phyloP scores from a whole-genome alignment of 2,113 vertebrate species.

The Hydrochoerus hydrochaeris region DNA sequence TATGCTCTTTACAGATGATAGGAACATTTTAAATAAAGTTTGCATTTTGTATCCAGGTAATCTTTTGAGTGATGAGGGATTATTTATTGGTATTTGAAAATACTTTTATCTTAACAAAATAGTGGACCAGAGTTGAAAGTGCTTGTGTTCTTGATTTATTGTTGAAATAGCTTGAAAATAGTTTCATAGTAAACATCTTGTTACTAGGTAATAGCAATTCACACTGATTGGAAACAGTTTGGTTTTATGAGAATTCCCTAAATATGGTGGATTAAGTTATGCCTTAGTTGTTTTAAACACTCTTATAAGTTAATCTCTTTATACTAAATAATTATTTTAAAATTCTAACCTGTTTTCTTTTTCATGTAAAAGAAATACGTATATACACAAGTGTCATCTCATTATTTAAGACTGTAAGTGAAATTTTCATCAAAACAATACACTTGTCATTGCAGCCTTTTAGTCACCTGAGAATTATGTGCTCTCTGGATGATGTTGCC shows the following conservation, averaged over 20 bases:
- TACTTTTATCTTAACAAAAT: neutral
- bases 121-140: neutral
- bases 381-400: neutral
- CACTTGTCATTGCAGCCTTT: neutral
- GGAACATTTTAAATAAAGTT: neutral
- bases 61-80: neutral
- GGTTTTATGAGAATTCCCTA: neutral
- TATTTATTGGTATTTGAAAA: constrained; percentile 2
- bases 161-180: neutral
- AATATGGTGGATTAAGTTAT: neutral
- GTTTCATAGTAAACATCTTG: neutral
- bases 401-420: neutral
- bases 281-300: neutral
- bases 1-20: neutral
- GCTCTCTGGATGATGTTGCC: no score
- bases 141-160: neutral
- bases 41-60: neutral
- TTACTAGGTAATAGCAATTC: neutral
- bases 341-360: neutral
- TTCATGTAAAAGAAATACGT: neutral
- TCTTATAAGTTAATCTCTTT: neutral
- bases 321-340: neutral
- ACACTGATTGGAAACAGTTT: neutral
- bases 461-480: neutral
- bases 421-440: neutral